Evolutionary conservation across 1,140 invertebrate species (phyloP).

Genomic region (Schlechtendalia chinensis): DNA sequence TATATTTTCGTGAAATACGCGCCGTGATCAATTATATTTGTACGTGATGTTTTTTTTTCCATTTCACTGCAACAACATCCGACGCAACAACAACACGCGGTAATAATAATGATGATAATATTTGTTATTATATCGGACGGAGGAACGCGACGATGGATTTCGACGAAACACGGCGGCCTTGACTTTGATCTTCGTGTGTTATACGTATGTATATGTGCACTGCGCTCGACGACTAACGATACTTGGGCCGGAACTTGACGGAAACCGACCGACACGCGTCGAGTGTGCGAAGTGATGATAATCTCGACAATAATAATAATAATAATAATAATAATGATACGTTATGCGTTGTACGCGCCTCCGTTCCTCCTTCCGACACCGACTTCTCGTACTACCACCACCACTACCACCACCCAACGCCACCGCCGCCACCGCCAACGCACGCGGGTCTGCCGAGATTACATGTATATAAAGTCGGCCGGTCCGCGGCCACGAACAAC

Average conservation of each 20-base stretch:
- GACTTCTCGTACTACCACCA: neutral
- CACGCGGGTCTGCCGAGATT: no score
- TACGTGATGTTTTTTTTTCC: neutral
- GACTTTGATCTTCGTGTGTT: neutral
- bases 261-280: no score
- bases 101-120: neutral
- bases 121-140: neutral
- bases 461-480: slow-evolving; percentile 15
- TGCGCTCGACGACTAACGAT: neutral
- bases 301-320: neutral
- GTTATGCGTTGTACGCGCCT: neutral
- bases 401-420: neutral
- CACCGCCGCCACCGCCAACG: neutral
- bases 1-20: no score
- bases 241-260: neutral
- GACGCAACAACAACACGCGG: no score
- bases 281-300: no score
- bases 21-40: no score
- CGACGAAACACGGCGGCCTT: neutral
- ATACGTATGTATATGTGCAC: neutral
- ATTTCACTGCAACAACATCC: neutral
- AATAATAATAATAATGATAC: neutral
- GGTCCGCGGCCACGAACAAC: neutral
- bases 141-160: neutral
- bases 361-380: neutral